Evolutionary conservation across 2,797 vertebrate species (phyloP), one percentile per base, ranked within the genome.

Genomic region (Sebastes flavidus): DNA sequence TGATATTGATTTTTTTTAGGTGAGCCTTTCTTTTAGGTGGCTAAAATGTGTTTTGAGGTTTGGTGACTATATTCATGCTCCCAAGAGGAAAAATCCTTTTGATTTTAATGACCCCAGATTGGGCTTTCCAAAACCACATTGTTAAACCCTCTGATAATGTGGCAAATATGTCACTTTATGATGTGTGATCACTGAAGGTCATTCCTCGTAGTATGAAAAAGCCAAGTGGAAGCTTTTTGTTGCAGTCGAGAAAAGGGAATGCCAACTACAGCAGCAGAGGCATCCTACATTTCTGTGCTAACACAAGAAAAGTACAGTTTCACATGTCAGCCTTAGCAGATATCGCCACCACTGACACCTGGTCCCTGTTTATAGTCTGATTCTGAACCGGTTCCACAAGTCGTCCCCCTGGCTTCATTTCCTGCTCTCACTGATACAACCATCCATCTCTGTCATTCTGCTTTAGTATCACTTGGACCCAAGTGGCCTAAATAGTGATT

Each of bases 331-430:
- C 78, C 24, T 14, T 13, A 54, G 68, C 72, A 73, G 84, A 67
- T 69, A 67, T 4, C 34, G 20, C 59, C 36, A 69, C 78, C 34
- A 52, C 49, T 52, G 81, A 86, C 86, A 92, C 77, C 29, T 63
- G 77, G 91, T 87, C 70, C 58, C 58, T 52, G 32, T 59, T 49
- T 49, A 83, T 76, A 76, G 68, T 81, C 58, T 59, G 76, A 90
- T 75, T 80, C 24, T 71, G 76, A 88, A 77, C 78, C 72, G 77
- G 81, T 70, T 89, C 74, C 72, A 80, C 63, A 62, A 70, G 54
- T 71, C 80, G 68, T 83, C 81, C 78, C 62, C 59, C 74, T 74
- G 78, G 71, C 73, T 93, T 91, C 71, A 93, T 94, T 93, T 94
- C 90, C 92, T 89, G 81, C 62, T 83, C 71, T 77, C 55, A 22